Evolutionary conservation across 2,888 invertebrate species (phyloP), one percentile per base, ranked within the genome.

Genomic region (Drosophila anceps): DNA sequence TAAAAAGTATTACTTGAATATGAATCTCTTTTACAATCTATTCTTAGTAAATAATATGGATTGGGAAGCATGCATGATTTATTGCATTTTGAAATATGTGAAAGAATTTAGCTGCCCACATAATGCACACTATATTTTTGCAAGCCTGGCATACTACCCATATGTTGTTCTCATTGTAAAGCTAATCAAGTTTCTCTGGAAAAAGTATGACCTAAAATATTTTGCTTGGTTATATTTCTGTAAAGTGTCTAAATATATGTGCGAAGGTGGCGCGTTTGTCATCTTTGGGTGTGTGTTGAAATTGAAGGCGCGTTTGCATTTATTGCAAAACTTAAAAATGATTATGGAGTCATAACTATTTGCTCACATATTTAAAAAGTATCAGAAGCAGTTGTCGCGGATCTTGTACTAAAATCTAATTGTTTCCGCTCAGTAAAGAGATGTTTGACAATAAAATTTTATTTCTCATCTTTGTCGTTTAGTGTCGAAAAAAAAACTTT

Each of bases 401-500:
- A 29, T 13, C 29, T 50, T 39, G 13, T 7, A 59, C 33, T 44
- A 7, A 46, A 15, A n/a, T 33, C 3, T 15, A 15, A 10, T 24
- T 15, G 9, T 20, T 24, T 53, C 27, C 12, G 15, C 39, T 12
- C 8, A 43, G n/a, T 18, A 31, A 15, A 9, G 15, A 27, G 31
- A 41, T 35, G 27, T n/a, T n/a, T 18, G 6, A 27, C 27, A 50
- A n/a, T 18, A 13, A 29, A 12, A 54, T 41, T 29, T 12, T 18
- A 48, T 13, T 9, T 8, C 13, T 4, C n/a, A 60, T n/a, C 37
- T 57, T 41, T 67, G 83, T 60, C 44, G 73, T 0, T 10, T 31
- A 68, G 81, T 80, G 83, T 50, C 24, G n/a, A 9, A 57, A 29
- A 37, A 63, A 27, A 27, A 43, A 64, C 59, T 73, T 60, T 66